These are phyloP conservation scores for Crotalus tigris DNA, from an alignment of 2,113 vertebrate species.

Conservation along the genomic window DNA sequence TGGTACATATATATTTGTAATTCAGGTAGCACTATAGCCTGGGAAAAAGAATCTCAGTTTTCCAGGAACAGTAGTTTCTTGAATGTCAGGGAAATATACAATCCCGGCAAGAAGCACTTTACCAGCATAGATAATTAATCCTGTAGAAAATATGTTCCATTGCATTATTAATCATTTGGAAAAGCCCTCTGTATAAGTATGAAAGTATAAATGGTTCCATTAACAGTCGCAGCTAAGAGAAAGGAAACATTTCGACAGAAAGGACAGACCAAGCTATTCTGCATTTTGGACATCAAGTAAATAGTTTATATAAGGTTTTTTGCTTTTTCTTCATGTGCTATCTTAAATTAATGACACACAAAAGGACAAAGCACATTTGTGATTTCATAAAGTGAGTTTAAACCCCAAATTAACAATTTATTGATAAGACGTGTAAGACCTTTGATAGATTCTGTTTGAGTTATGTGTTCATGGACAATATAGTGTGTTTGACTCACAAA, in stretches of 20 bases:
- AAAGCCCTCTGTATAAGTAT: conserved; percentile 34
- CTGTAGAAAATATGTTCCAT: not conserved
- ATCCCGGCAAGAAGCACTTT: not conserved
- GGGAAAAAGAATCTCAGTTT: not conserved
- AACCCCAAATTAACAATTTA: conserved; percentile 16
- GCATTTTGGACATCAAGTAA: conserved; percentile 44
- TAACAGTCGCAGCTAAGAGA: conserved; percentile 45
- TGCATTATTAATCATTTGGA: not conserved
- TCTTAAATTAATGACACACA: not conserved
- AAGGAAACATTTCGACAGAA: conserved; percentile 29
- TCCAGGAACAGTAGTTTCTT: not conserved
- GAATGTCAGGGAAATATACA: not conserved
- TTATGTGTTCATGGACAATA: not conserved
- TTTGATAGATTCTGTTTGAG: not conserved
- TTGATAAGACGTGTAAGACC: not conserved
- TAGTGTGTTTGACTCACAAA: not conserved
- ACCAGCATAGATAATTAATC: not conserved
- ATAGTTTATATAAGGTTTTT: conserved; percentile 11
- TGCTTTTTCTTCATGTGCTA: not conserved
- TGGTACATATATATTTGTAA: not conserved
- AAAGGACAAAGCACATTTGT: conserved; percentile 8
- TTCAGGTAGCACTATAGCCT: not conserved
- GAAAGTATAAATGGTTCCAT: conserved; percentile 49
- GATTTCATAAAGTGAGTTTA: conserved; percentile 22
- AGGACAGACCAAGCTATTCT: conserved; percentile 13